Base-by-base conservation (phyloP, 2,888 invertebrate species). In the Tinea pellionella region DNA sequence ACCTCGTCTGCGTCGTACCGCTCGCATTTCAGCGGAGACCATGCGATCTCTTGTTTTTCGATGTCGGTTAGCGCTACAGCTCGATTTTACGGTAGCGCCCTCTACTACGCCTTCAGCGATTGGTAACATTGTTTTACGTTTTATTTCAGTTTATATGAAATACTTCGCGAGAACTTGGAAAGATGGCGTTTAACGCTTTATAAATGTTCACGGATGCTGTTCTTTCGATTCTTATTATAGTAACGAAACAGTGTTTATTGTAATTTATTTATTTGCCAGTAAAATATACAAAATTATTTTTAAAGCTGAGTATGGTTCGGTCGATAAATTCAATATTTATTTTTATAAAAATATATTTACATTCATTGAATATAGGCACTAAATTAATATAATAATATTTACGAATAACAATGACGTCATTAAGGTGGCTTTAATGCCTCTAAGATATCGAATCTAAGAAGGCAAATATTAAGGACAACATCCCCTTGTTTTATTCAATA, bases 1-100 rank as follows among this genome's bases (percentile, higher is more conserved):
- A 51, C 93, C 93, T 57, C 93, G 87, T 56, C 91, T 82, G 61
- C 93, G 89, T 59, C 92, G 78, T 18, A 87, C 75, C 32, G 87
- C 83, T 61, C 87, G 77, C 68, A 77, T 75, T 77, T 87, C 87
- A 69, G 87, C 84, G 62, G 86, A 75, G 62, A 84, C 80, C 61
- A 83, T 72, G 18, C 86, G 79, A 64, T 85, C 85, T 41, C 86
- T 78, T 11, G 78, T 79, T 64, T 79, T 74, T 9, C 85, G 72
- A 63, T 79, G 78, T 11, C 82, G 76, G 62, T 67, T 74, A n/a
- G 78, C 71, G 41, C 42, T 12, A 63, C 68, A 74, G 59, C 75
- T 69, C 62, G 77, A 69, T 19, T 67, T 68, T 63, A 67, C 71
- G 61, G 75, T 74, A 69, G 84, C 83, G 80, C 80, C 77, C 69